Percentiles rank a stretch among this genome's conserved stretches.
Conservation (phyloP, 2,888 invertebrate genomes). For the Tanytarsus gracilentus region DNA sequence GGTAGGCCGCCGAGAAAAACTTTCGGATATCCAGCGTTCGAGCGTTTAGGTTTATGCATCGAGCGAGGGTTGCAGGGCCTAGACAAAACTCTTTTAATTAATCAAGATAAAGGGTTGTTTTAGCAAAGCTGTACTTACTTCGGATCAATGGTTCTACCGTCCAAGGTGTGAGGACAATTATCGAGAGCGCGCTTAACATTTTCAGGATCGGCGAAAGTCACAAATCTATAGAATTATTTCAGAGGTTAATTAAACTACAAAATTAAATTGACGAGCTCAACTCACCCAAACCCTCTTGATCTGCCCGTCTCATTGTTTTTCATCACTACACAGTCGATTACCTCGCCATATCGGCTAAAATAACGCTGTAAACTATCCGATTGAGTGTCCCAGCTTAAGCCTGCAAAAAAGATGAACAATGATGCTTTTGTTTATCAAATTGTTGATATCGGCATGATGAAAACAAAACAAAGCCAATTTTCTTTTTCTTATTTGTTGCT, state of each 20-base stretch:
- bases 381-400: slow-evolving; percentile 24
- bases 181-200: slow-evolving; percentile 85
- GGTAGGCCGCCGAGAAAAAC: slow-evolving; percentile 96
- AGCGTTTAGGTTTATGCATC: slow-evolving; percentile 82
- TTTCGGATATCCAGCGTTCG: slow-evolving; percentile 75
- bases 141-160: slow-evolving; percentile 89
- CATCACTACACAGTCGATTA: slow-evolving; percentile 97
- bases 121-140: slow-evolving; percentile 36
- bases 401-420: neutral
- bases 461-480: neutral
- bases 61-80: slow-evolving; percentile 87
- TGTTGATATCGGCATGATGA: neutral
- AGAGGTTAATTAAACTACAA: neutral
- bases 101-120: neutral
- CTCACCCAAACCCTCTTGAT: slow-evolving; percentile 80
- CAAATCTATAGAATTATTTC: slow-evolving; percentile 51
- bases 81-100: neutral
- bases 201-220: slow-evolving; percentile 87
- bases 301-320: slow-evolving; percentile 94
- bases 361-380: slow-evolving; percentile 46
- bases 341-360: slow-evolving; percentile 91
- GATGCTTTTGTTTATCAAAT: slow-evolving; percentile 4
- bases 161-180: slow-evolving; percentile 86
- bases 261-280: neutral
- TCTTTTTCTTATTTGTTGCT: slow-evolving; percentile 10